A percentile compares a stretch with the other conserved stretches of the same genome.
phyloP scores from a whole-genome alignment of 2,113 vertebrate species.

The Cyphomyrus discorhynchus region DNA sequence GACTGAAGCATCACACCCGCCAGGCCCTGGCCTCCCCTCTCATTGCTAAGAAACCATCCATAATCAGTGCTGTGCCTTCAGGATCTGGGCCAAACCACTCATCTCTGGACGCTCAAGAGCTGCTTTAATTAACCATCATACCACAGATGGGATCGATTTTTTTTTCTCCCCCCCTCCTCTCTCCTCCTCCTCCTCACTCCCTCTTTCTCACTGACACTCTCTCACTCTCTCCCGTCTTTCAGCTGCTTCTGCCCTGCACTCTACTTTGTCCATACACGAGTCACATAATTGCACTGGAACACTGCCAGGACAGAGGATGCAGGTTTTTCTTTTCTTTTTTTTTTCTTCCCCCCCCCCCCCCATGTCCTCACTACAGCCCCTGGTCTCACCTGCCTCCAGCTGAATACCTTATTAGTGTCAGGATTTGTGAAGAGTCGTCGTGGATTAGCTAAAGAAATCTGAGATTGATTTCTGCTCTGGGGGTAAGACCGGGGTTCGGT shows the following conservation, averaged over 20 bases:
- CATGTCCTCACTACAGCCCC: conserved; percentile 50
- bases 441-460: conserved; percentile 95
- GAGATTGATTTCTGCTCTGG: conserved; percentile 93
- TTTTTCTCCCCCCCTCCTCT: conserved; percentile 42
- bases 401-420: conserved; percentile 99
- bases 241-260: conserved; percentile 51
- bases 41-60: conserved; percentile 94
- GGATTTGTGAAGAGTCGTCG: conserved; percentile 87
- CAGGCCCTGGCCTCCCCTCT: conserved; percentile 94
- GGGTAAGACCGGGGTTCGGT: conserved; percentile 59
- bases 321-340: conserved; percentile 65
- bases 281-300: conserved; percentile 90
- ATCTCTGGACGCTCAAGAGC: conserved; percentile 95
- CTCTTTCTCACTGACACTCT: conserved; percentile 34
- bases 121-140: conserved; percentile 99
- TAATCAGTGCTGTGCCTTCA: conserved; percentile 93
- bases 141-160: conserved; percentile 99
- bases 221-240: conserved; percentile 46
- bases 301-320: conserved; percentile 80
- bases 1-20: conserved; percentile 66
- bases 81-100: conserved; percentile 96
- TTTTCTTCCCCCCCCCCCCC: conserved; percentile 46
- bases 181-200: conserved; percentile 35
- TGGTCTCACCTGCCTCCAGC: conserved; percentile 69
- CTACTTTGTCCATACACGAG: conserved; percentile 77